Conservation (phyloP, 2,888 invertebrate genomes). For the Ceramica pisi region DNA sequence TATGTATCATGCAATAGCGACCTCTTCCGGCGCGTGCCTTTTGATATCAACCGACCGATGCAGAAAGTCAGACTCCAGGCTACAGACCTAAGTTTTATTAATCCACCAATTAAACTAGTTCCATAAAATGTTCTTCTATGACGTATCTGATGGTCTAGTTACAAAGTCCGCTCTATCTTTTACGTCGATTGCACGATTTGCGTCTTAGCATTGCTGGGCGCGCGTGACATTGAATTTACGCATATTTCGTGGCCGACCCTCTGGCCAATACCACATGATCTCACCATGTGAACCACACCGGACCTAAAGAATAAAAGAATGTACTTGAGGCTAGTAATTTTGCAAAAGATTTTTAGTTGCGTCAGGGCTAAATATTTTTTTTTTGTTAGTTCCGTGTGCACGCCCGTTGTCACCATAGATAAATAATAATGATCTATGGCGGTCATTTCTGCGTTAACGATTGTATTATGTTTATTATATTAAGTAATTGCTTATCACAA, state of each 20-base stretch:
- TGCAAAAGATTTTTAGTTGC: constrained; percentile 17
- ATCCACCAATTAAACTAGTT: constrained; percentile 4
- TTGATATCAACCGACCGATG: not conserved
- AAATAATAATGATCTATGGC: not conserved
- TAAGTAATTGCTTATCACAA: not conserved
- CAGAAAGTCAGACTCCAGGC: not conserved
- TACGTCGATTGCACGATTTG: constrained; percentile 69
- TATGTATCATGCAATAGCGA: not conserved
- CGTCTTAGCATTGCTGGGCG: constrained; percentile 72
- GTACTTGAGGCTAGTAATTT: constrained; percentile 15
- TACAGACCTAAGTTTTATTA: not conserved
- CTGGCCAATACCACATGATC: constrained; percentile 58
- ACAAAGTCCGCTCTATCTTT: constrained; percentile 46
- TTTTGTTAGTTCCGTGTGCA: not conserved
- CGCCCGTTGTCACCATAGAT: not conserved
- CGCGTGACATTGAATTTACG: constrained; percentile 75
- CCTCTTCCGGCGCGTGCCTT: not conserved
- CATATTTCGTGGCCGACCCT: constrained; percentile 66
- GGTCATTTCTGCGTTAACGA: too few relatives aligned
- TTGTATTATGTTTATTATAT: too few relatives aligned
- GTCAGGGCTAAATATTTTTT: constrained; percentile 27
- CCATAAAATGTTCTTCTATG: constrained; percentile 15
- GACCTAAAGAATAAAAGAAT: constrained; percentile 34
- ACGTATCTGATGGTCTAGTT: constrained; percentile 25
- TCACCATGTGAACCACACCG: constrained; percentile 53